Conservation (phyloP, 2,888 invertebrate species). For the Cheilosia urbana region DNA sequence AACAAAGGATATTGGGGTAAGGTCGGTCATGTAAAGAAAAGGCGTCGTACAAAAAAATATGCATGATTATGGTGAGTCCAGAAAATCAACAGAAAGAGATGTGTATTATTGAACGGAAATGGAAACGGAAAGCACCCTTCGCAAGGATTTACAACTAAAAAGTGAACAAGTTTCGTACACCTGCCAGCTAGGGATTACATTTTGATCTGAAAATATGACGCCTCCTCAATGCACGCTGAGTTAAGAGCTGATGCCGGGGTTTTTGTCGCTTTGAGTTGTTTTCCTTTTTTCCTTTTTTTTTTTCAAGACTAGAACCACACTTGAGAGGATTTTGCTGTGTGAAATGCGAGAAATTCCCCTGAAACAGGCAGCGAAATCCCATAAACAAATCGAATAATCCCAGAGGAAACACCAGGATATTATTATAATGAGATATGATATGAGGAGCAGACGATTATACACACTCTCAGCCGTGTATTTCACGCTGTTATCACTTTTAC, state of each 20-base stretch:
- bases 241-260: not conserved
- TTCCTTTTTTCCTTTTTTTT: too few species aligned
- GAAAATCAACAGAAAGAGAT: conserved; percentile 46
- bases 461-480: conserved; percentile 21
- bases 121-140: conserved; percentile 19
- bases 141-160: too few species aligned
- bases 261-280: not conserved
- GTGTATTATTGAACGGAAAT: conserved; percentile 4
- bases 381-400: conserved; percentile 67
- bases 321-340: conserved; percentile 44
- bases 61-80: conserved; percentile 60
- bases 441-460: conserved; percentile 23
- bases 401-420: conserved; percentile 30
- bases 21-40: conserved; percentile 36
- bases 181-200: conserved; percentile 1
- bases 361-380: conserved; percentile 55
- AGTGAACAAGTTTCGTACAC: too few species aligned
- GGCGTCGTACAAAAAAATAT: conserved; percentile 12
- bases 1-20: conserved; percentile 46
- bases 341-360: conserved; percentile 64
- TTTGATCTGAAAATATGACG: conserved; percentile 29
- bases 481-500: conserved; percentile 34
- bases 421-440: conserved; percentile 18
- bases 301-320: not conserved
- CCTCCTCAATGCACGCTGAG: not conserved